Conservation (phyloP, 2,888 invertebrate species). For the Galeopsomyia nigrocyanea region DNA sequence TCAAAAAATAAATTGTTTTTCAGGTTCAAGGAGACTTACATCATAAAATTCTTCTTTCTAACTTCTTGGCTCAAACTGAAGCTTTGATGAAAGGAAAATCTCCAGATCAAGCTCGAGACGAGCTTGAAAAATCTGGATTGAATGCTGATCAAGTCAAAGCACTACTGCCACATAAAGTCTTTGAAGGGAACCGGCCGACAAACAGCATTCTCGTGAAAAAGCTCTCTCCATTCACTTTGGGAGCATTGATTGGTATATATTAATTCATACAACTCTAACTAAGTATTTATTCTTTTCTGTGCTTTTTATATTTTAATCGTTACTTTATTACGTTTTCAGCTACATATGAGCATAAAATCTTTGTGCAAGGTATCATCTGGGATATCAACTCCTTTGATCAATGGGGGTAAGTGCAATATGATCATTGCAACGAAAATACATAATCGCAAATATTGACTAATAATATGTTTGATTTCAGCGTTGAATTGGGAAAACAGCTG, state of each 20-base stretch:
- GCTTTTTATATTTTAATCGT: slow-evolving; percentile 17
- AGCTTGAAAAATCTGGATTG: slow-evolving; percentile 85
- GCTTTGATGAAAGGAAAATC: slow-evolving; percentile 92
- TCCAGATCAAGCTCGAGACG: slow-evolving; percentile 78
- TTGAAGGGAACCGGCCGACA: slow-evolving; percentile 96
- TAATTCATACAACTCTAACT: background rate
- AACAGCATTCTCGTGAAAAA: slow-evolving; percentile 95
- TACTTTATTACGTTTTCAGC: slow-evolving; percentile 71
- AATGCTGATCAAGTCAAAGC: slow-evolving; percentile 79
- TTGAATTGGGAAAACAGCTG: slow-evolving; percentile 97
- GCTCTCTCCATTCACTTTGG: slow-evolving; percentile 93
- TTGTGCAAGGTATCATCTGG: slow-evolving; percentile 98
- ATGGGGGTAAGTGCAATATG: slow-evolving; percentile 83
- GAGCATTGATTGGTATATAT: slow-evolving; percentile 84
- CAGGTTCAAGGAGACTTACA: slow-evolving; percentile 80
- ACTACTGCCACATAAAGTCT: slow-evolving; percentile 95
- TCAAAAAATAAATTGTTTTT: slow-evolving; percentile 24
- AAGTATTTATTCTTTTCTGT: slow-evolving; percentile 3
- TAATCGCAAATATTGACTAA: background rate
- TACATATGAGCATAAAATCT: slow-evolving; percentile 99
- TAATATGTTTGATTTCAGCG: slow-evolving; percentile 70
- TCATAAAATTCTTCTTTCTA: slow-evolving; percentile 95
- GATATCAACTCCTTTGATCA: slow-evolving; percentile 99
- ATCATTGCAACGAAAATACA: slow-evolving; percentile 5
- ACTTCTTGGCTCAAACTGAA: slow-evolving; percentile 99